Conservation (phyloP, 2,797 vertebrate species). For the Gambusia yucatana region DNA sequence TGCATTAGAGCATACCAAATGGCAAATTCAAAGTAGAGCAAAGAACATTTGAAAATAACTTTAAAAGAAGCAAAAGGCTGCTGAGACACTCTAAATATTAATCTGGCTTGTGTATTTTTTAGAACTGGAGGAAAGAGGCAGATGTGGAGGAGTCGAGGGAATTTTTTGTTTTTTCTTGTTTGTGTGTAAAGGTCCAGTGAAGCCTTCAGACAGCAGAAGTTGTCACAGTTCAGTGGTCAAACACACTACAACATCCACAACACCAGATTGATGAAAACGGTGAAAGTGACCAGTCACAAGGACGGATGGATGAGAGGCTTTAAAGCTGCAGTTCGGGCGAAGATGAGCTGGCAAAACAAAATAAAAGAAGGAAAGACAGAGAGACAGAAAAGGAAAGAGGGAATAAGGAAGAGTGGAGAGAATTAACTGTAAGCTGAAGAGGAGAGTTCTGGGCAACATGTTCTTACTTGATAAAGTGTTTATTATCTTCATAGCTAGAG, state of each 20-base stretch:
- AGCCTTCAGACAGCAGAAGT: conserved; percentile 71
- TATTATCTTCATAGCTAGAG: conserved; percentile 99
- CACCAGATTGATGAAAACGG: conserved; percentile 50
- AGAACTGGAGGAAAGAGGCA: conserved; percentile 60
- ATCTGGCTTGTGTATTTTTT: conserved; percentile 32
- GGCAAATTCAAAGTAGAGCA: conserved; percentile 8
- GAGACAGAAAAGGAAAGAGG: conserved; percentile 7
- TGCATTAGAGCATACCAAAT: conserved; percentile 20
- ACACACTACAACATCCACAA: conserved; percentile 46
- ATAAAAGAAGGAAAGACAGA: background rate
- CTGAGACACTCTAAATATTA: conserved; percentile 9
- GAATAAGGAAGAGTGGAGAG: conserved; percentile 67
- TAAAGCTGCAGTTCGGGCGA: conserved; percentile 38
- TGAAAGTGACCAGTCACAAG: conserved; percentile 62
- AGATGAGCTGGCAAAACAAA: conserved; percentile 30
- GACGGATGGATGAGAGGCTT: conserved; percentile 45
- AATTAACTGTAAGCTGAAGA: conserved; percentile 77
- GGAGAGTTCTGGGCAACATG: conserved; percentile 91
- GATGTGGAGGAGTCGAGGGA: conserved; percentile 67
- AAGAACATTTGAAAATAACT: conserved; percentile 21
- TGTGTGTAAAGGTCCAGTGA: conserved; percentile 70
- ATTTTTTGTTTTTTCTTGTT: conserved; percentile 2
- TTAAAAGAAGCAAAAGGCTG: background rate
- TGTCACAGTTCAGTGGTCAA: conserved; percentile 70
- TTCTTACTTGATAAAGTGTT: conserved; percentile 99